Percentiles rank a stretch among this genome's conserved stretches.
Evolutionary conservation across 1,140 invertebrate species (phyloP).

Genomic region (Danaus plexippus): DNA sequence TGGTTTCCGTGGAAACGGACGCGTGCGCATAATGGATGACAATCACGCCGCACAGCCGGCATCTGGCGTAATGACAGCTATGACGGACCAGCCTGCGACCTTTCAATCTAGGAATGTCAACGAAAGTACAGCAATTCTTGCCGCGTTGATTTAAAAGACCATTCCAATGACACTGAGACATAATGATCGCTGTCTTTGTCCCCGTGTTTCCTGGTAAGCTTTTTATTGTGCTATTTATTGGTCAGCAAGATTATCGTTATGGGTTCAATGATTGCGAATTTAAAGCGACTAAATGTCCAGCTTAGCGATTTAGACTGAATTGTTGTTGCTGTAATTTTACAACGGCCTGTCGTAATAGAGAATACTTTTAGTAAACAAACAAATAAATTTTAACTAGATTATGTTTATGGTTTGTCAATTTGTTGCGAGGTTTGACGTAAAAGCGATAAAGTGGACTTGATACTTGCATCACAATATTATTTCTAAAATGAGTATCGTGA

Average conservation of each 20-base stretch:
- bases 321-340: conserved; percentile 7
- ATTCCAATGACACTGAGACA: conserved; percentile 17
- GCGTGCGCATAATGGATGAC: conserved; percentile 50
- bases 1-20: conserved; percentile 40
- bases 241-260: conserved; percentile 21
- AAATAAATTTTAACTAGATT: too few relatives aligned
- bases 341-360: conserved; percentile 6
- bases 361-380: conserved; percentile 2
- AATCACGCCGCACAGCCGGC: conserved; percentile 47
- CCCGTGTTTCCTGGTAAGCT: conserved; percentile 31
- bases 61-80: conserved; percentile 43
- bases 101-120: conserved; percentile 67
- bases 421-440: too few relatives aligned
- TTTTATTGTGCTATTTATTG: conserved; percentile 38
- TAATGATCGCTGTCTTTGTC: conserved; percentile 41
- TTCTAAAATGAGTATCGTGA: too few relatives aligned
- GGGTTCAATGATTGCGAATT: conserved; percentile 16
- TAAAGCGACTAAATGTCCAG: conserved; percentile 17
- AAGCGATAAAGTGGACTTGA: too few relatives aligned
- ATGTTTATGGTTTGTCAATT: too few relatives aligned
- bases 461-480: too few relatives aligned
- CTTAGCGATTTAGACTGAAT: conserved; percentile 7
- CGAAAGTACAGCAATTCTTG: conserved; percentile 43
- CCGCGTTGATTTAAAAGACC: conserved; percentile 7
- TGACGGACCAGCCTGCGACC: conserved; percentile 62